Evolutionary conservation across 2,797 vertebrate species (phyloP).

Genomic region (Bovichtus variegatus): DNA sequence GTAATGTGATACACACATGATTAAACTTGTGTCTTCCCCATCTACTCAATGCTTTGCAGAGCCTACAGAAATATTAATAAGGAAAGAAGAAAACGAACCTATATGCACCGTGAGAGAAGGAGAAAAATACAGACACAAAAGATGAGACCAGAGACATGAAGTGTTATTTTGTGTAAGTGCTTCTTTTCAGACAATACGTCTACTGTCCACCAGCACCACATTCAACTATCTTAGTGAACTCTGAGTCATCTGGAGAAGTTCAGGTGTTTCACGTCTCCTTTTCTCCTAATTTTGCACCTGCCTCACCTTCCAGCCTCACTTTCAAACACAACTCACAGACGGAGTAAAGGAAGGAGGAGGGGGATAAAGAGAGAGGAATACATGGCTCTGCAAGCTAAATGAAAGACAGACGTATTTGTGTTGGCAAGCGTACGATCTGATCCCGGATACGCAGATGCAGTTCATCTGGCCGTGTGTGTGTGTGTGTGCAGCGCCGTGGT

Average conservation of each 20-base stretch:
- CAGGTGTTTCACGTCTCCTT: conserved; percentile 54
- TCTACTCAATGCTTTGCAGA: conserved; percentile 21
- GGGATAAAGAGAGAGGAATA: conserved; percentile 47
- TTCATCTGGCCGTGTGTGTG: conserved; percentile 57
- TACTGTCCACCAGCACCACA: conserved; percentile 4
- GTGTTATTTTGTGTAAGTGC: neutral
- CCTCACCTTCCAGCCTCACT: conserved; percentile 52
- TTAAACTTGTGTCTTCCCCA: neutral
- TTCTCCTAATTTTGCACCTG: conserved; percentile 56
- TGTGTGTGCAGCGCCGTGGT: conserved; percentile 4
- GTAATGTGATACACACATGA: conserved; percentile 11
- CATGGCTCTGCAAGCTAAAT: conserved; percentile 66
- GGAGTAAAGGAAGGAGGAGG: conserved; percentile 32
- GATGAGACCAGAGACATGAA: neutral
- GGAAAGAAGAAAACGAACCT: conserved; percentile 17
- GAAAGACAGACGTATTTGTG: conserved; percentile 77
- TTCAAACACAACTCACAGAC: conserved; percentile 48
- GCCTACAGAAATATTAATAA: conserved; percentile 28
- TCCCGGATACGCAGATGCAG: conserved; percentile 73
- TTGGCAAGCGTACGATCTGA: conserved; percentile 68
- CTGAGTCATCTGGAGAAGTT: conserved; percentile 36
- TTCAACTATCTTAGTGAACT: conserved; percentile 18
- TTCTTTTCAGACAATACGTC: conserved; percentile 1
- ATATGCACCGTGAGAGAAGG: neutral
- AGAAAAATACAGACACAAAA: neutral